Base-by-base conservation (phyloP, 2,888 invertebrate genomes). In the Apeira syringaria region DNA sequence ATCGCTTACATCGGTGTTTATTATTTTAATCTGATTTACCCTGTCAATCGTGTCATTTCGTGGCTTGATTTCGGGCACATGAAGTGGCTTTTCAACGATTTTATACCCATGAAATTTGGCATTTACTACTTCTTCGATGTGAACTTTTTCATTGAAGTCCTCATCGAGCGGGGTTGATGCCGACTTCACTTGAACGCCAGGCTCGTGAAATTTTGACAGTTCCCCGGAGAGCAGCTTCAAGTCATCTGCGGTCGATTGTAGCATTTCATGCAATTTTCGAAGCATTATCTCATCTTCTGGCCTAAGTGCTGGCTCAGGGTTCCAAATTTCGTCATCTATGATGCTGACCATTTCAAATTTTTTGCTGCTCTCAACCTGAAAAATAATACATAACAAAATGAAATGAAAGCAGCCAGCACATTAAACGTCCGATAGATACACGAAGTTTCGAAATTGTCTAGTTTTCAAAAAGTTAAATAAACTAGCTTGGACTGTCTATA, bases 61-160 rank as follows among this genome's bases (percentile, higher is more conserved):
- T 29, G 44, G 46, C 58, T 64, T 64, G 34, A 45, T 24, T 34
- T 53, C 52, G 43, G 61, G 55, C 35, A 50, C 41, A 29, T 47
- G 46, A 39, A 49, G 34, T 29, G 59, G 31, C 48, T 65, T 71
- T 47, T 80, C 73, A 50, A 78, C 50, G 31, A 86, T 70, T 74
- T 83, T 82, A 60, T 80, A 66, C 15, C 86, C 84, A 56, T 84
- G 76, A 56, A 90, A 85, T 71, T 88, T 90, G n/a, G 89, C 90
- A 53, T 82, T 82, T 3, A 90, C 90, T 15, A 89, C 60, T 74
- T 90, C 82, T 60, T 88, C 82, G 32, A 90, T 84, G 56, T 87
- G 85, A 46, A 86, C 71, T 67, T 83, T 85, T 63, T 88, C 82
- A 50, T 90, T 90, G 56, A 88, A 90, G 40, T 88, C 80, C 40